Evolutionary conservation across 1,140 invertebrate genomes (phyloP), one percentile per base, ranked within the genome.

Genomic region (Drosophila leontia): DNA sequence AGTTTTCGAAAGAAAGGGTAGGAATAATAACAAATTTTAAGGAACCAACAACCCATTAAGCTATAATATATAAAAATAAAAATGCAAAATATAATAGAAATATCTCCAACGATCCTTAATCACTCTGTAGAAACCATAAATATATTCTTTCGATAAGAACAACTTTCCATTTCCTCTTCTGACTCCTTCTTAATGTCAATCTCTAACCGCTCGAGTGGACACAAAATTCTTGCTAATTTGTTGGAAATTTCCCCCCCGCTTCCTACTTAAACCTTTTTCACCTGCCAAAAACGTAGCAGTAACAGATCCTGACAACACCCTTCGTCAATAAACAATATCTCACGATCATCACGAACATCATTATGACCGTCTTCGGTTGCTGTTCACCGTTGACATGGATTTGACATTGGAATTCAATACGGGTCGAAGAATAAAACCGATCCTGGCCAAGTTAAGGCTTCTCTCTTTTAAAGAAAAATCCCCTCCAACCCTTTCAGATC

Each of bases 351-450:
- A 72, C 35, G 45, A 72, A 50, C 69, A 72, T 50, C 69, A 72
- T 72, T 59, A 72, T 72, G 67, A 72, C 39, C 67, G 17, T 72
- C 67, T 59, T 71, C 45, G 45, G 67, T 70, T 72, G 53, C 44
- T 72, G n/a, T 3, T 72, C 32, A 13, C 11, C 55, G 55, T 60
- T 72, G 70, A 72, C 70, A 72, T 77, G 82, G 81, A 85, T 84
- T 84, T 84, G 81, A 84, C 81, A 84, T 84, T 84, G 81, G 81
- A 84, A 84, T 85, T 84, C 77, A 84, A 84, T 84, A 84, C 81
- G 81, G 78, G 82, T 77, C 61, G 58, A 68, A 50, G 41, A 15
- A 71, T 26, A 56, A 68, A 53, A 68, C 19, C 9, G 63, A 71
- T 39, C 63, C 50, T 3, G 4, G 32, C 51, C 51, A 55, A 23